A percentile compares a stretch with the other conserved stretches of the same genome.
Evolutionary conservation across 2,888 invertebrate genomes (phyloP).

Genomic region (Megamerina dolium): DNA sequence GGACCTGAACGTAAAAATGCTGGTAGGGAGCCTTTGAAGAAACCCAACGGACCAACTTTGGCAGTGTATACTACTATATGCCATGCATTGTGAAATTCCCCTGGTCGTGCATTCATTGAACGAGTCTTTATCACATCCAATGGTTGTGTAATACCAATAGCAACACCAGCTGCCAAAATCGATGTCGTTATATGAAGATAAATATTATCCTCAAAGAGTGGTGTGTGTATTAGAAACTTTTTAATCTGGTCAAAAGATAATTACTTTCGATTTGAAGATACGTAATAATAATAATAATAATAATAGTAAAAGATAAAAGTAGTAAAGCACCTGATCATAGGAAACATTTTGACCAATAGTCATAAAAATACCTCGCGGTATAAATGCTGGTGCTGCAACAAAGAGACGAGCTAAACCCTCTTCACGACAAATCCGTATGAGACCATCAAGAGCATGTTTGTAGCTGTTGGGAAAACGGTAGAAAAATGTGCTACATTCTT

Average conservation of each 20-base stretch:
- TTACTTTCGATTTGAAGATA: too few species aligned
- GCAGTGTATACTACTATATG: constrained; percentile 73
- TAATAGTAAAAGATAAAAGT: too few species aligned
- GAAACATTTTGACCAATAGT: constrained; percentile 95
- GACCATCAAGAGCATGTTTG: constrained; percentile 89
- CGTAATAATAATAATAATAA: too few species aligned
- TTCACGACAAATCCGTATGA: constrained; percentile 67
- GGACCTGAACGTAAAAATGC: constrained; percentile 92
- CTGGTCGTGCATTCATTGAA: constrained; percentile 92
- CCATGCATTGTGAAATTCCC: constrained; percentile 69
- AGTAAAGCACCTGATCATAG: constrained; percentile 74
- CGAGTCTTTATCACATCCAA: constrained; percentile 95
- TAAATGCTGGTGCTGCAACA: constrained; percentile 83
- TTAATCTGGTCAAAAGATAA: constrained; percentile 55
- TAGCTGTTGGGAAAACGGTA: constrained; percentile 59
- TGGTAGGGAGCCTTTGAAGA: constrained; percentile 92
- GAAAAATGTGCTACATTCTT: background rate
- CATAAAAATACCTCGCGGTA: constrained; percentile 82
- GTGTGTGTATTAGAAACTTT: constrained; percentile 56
- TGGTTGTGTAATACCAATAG: constrained; percentile 74
- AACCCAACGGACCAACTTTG: constrained; percentile 80
- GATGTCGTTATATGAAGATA: constrained; percentile 83
- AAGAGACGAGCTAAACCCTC: constrained; percentile 78
- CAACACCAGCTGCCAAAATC: constrained; percentile 62
- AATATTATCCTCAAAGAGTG: constrained; percentile 72